Percentiles rank a stretch among this genome's conserved stretches.
These are phyloP conservation scores for Merluccius polli DNA, from an alignment of 2,797 vertebrate species.

Conservation along the genomic window DNA sequence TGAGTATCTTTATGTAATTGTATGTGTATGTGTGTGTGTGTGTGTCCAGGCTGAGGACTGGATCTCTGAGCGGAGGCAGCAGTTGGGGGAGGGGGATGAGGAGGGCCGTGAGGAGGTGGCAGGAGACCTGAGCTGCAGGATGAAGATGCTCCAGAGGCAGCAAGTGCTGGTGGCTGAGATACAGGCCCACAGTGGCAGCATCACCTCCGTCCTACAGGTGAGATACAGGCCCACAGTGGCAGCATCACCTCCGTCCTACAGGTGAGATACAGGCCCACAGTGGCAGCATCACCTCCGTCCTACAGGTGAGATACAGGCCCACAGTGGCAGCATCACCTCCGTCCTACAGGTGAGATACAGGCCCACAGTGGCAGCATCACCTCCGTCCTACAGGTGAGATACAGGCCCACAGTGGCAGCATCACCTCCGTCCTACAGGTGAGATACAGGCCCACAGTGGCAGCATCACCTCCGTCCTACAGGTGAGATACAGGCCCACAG, in stretches of 20 bases:
- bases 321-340: slow-evolving; percentile 70
- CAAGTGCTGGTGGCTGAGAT: slow-evolving; percentile 88
- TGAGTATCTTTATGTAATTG: background rate
- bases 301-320: slow-evolving; percentile 78
- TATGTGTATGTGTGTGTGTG: background rate
- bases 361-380: no score
- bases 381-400: no score
- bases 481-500: slow-evolving; percentile 41
- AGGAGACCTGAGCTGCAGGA: slow-evolving; percentile 74
- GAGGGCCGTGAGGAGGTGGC: slow-evolving; percentile 52
- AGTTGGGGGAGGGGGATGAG: slow-evolving; percentile 72
- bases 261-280: background rate
- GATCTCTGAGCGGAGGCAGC: slow-evolving; percentile 80
- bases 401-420: background rate
- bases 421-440: slow-evolving; percentile 28
- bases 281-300: background rate
- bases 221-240: no score
- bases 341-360: slow-evolving; percentile 66
- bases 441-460: slow-evolving; percentile 80
- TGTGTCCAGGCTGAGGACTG: slow-evolving; percentile 77
- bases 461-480: slow-evolving; percentile 73
- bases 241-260: background rate
- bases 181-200: slow-evolving; percentile 75
- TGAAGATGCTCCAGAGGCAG: slow-evolving; percentile 85
- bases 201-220: slow-evolving; percentile 73